Conservation (phyloP, 2,113 vertebrate species). For the Equus quagga region DNA sequence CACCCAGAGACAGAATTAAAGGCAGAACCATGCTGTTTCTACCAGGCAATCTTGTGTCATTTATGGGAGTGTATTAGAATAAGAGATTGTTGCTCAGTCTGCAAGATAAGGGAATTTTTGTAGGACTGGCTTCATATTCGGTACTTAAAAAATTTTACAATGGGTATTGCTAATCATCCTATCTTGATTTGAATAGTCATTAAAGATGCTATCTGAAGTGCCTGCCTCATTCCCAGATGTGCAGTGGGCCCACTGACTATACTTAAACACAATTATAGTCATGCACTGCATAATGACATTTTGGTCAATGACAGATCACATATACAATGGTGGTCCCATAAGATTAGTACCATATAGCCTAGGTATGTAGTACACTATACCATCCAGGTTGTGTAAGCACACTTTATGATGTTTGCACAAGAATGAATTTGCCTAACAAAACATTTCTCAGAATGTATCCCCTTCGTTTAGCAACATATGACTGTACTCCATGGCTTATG, state of each 20-base stretch:
- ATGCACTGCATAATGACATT: too few relatives aligned
- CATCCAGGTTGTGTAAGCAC: too few relatives aligned
- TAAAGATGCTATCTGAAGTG: conserved; percentile 46
- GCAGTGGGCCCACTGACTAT: not conserved
- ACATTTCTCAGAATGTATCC: too few relatives aligned
- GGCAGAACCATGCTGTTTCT: not conserved
- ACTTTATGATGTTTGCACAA: too few relatives aligned
- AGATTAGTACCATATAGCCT: too few relatives aligned
- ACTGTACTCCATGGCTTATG: not conserved
- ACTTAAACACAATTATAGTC: not conserved
- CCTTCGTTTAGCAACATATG: too few relatives aligned
- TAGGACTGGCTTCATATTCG: conserved; percentile 40
- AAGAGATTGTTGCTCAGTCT: conserved; percentile 51
- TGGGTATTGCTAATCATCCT: conserved; percentile 41
- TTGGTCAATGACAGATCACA: too few relatives aligned
- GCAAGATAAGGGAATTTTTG: conserved; percentile 55
- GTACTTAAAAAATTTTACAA: conserved; percentile 50
- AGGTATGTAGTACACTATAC: too few relatives aligned
- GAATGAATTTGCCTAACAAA: too few relatives aligned
- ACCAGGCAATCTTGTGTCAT: not conserved
- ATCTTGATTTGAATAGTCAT: conserved; percentile 60
- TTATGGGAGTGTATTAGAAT: conserved; percentile 55
- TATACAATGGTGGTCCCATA: too few relatives aligned
- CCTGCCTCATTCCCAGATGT: not conserved
- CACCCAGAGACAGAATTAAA: not conserved